Base-by-base conservation (phyloP, 2,797 vertebrate genomes). In the Sciurus carolinensis region DNA sequence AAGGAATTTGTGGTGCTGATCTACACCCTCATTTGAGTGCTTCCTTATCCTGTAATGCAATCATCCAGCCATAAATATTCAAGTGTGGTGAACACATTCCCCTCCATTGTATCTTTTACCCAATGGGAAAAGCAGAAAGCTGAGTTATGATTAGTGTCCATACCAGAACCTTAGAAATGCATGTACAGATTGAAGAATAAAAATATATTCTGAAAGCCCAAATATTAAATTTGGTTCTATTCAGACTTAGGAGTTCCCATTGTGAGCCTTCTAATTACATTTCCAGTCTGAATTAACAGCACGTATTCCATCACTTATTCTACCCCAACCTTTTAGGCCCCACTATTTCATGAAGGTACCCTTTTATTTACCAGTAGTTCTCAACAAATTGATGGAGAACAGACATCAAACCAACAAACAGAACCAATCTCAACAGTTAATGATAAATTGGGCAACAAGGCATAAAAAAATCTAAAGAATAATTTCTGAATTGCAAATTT, bases 281-380 rank as follows among this genome's bases (percentile, higher is more conserved):
- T 94, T 93, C 10, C 6, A 94, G 44, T 36, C 24, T 97, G 64
- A 94, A 79, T 42, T 90, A 39, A 33, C 33, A 90, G 44, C 24
- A 20, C 80, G 66, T 12, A n/a, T 83, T 69, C 17, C 14, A 75
- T 57, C n/a, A 10, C 44, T 57, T 92, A 24, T 84, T 91, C 24
- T 28, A 62, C 8, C 47, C 42, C 69, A 69, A 57, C 24, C 15
- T 72, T 85, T 86, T 54, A 90, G 71, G 47, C 17, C 42, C 30
- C 57, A 73, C 47, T 77, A 26, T 83, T 97, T 95, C 82, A 84
- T 84, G 33, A 84, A 42, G 11, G n/a, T 81, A 80, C 57, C 24
- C 17, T 95, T 91, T 95, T 57, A 80, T 86, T 95, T 97, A 91
- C 47, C 64, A 33, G 69, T 77, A 90, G 17, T 87, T 92, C 69